Percentiles rank a stretch among this genome's conserved stretches.
phyloP scores from a whole-genome alignment of 1,140 invertebrate species.

The Aphis craccivora region DNA sequence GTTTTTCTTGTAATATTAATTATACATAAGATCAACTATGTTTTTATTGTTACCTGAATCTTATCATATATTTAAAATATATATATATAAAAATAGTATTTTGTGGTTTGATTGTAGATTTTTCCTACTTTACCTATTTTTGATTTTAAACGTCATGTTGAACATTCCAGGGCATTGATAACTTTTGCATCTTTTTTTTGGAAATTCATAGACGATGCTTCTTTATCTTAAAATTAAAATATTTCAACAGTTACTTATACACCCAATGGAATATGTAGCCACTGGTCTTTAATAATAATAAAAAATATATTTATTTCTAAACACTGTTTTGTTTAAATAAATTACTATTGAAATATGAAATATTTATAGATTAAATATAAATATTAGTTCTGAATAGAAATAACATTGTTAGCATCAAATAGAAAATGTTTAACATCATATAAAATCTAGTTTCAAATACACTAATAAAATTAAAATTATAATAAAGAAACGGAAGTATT shows the following conservation, averaged over 20 bases:
- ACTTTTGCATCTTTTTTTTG: too few species aligned
- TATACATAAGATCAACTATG: not conserved
- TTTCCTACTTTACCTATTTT: too few species aligned
- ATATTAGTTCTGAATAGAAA: not conserved
- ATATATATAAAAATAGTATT: not conserved
- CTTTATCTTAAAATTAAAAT: too few species aligned
- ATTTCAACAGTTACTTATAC: too few species aligned
- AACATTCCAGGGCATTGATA: too few species aligned
- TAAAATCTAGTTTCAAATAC: not conserved
- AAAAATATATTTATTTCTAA: not conserved
- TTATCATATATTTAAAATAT: too few species aligned
- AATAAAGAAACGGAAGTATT: not conserved
- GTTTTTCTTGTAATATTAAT: not conserved
- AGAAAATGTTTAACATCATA: not conserved
- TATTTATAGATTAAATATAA: not conserved
- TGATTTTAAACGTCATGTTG: not conserved
- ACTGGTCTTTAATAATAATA: too few species aligned
- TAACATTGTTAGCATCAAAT: not conserved
- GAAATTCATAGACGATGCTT: too few species aligned
- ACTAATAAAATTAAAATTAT: not conserved
- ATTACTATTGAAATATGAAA: not conserved
- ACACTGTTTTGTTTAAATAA: not conserved
- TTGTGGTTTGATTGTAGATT: not conserved
- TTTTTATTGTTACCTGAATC: not conserved
- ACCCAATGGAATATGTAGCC: too few species aligned